Base-by-base conservation (phyloP, 2,113 vertebrate species). In the Oncorhynchus tshawytscha region DNA sequence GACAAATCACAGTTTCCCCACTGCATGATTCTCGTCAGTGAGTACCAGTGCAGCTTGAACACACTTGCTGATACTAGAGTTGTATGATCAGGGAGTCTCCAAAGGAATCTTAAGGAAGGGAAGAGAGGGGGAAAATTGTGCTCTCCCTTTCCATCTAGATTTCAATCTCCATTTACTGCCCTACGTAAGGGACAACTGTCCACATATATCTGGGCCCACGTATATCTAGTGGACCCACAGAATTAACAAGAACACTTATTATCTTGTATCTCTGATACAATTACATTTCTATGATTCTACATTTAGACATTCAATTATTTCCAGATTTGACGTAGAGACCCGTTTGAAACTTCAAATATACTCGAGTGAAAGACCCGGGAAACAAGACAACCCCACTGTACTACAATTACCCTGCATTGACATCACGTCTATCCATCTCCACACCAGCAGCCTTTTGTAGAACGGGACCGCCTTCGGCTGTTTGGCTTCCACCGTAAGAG, bases 361-460 rank as follows among this genome's bases (percentile, higher is more conserved):
- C 70, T 66, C 76, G 78, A 72, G 80, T 81, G 77, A 82, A 84
- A 73, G 77, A 83, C 77, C 81, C 78, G 70, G 70, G 76, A 88
- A 85, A 84, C 85, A 81, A 86, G 84, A 87, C 82, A 82, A 74
- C 81, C 51, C 68, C 81, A 34, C 74, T 82, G 84, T 81, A 81
- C 85, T 82, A 79, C 83, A 68, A 34, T 62, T 11, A 62, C 24
- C 5, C 84, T 85, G 71, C 74, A 77, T 75, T 86, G 88, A 84
- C 87, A 84, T 87, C 82, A 85, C 82, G 81, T 87, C 88, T 60
- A 84, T 88, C 86, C 89, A 84, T 88, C 86, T 90, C 86, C 84
- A 85, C 84, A 86, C 88, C 88, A 90, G 80, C 90, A 88, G 83
- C 86, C 84, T 86, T 86, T 90, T 89, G 51, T 86, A 88, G 79